These are phyloP conservation scores for Gastracanthus pulcherrimus DNA, from an alignment of 2,888 invertebrate species.

Conservation along the genomic window DNA sequence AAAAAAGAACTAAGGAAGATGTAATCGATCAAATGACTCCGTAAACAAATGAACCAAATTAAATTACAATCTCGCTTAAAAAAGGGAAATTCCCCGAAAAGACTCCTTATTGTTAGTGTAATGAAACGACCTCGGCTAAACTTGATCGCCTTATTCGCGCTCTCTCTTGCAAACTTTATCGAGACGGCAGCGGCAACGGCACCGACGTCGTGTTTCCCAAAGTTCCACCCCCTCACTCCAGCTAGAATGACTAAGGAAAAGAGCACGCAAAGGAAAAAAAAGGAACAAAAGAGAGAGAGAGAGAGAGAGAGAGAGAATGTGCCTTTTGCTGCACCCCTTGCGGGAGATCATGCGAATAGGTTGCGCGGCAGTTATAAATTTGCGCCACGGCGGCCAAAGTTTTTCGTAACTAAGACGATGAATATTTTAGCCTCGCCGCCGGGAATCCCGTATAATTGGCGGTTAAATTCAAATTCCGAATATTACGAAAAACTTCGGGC, in stretches of 20 bases:
- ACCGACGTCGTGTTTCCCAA: conserved; percentile 21
- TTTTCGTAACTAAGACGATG: conserved; percentile 72
- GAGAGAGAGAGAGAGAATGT: conserved; percentile 34
- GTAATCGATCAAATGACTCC: not conserved
- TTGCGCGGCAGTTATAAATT: conserved; percentile 66
- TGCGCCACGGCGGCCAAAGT: conserved; percentile 66
- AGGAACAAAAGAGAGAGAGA: not conserved
- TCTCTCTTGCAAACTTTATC: conserved; percentile 41
- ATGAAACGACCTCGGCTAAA: conserved; percentile 39
- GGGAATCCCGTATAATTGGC: conserved; percentile 66
- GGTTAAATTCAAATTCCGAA: conserved; percentile 75
- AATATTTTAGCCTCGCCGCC: conserved; percentile 70
- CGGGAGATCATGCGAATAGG: conserved; percentile 49
- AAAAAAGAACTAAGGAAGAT: not conserved
- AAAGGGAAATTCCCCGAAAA: conserved; percentile 22
- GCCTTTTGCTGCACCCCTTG: conserved; percentile 18
- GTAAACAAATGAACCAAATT: conserved; percentile 47
- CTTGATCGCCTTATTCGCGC: conserved; percentile 34
- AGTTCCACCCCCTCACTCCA: not conserved
- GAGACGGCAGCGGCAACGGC: too few relatives aligned
- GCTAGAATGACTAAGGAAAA: conserved; percentile 40
- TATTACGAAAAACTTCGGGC: conserved; percentile 68
- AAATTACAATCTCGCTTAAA: not conserved
- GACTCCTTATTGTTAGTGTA: conserved; percentile 20
- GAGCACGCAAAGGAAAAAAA: not conserved